Evolutionary conservation across 2,888 invertebrate species (phyloP).

Genomic region (Synergus umbraculus): DNA sequence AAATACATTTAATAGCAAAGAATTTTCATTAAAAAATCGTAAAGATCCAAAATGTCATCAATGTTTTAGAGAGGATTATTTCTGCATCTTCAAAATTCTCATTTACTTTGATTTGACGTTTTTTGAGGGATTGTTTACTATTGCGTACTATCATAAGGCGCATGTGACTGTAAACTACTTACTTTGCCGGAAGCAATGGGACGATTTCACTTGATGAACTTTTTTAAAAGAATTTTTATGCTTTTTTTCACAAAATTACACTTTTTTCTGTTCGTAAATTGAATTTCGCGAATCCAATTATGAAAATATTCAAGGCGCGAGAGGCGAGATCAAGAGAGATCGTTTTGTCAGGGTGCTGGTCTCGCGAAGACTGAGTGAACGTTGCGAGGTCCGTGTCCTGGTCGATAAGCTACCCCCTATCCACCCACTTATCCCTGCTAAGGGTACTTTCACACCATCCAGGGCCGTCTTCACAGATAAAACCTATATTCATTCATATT

Average conservation of each 20-base stretch:
- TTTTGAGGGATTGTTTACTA: constrained; percentile 1
- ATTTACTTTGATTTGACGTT: neutral
- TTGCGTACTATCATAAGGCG: neutral
- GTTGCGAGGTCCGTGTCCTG: constrained; percentile 66
- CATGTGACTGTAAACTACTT: constrained; percentile 33
- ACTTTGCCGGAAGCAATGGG: constrained; percentile 42
- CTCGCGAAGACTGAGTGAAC: constrained; percentile 72
- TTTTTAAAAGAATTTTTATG: constrained; percentile 2
- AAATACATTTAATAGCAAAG: neutral
- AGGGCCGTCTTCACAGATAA: constrained; percentile 19
- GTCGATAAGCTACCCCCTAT: constrained; percentile 72
- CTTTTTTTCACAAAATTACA: constrained; percentile 35
- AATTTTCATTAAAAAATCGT: neutral
- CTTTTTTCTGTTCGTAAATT: constrained; percentile 41
- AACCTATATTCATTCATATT: neutral
- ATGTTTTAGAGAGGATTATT: neutral
- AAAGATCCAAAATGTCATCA: neutral
- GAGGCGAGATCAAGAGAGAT: constrained; percentile 49
- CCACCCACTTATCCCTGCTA: constrained; percentile 61
- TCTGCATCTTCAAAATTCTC: neutral
- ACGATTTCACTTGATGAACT: constrained; percentile 31
- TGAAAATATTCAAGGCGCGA: constrained; percentile 34
- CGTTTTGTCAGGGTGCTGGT: constrained; percentile 72
- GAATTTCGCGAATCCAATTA: constrained; percentile 33
- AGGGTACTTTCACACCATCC: constrained; percentile 61